Conservation (phyloP, 2,888 invertebrate species). For the Drosophila mercatorum region DNA sequence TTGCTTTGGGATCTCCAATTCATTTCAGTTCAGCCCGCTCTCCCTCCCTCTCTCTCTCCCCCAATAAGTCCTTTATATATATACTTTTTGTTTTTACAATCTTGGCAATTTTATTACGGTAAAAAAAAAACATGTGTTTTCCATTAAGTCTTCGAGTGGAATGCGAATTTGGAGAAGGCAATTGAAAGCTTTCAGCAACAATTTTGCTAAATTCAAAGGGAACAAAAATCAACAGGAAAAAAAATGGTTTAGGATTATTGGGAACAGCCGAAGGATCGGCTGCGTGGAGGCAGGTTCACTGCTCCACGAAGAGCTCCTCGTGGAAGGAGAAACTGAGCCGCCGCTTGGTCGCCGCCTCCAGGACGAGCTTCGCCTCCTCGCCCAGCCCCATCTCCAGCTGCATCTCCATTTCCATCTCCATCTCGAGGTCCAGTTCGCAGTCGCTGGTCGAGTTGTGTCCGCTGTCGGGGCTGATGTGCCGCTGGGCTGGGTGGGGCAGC, state of each 20-base stretch:
- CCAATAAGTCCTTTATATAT: too few relatives aligned
- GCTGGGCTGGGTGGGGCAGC: slow-evolving; percentile 24
- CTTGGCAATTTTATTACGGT: slow-evolving; percentile 34
- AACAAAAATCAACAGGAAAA: slow-evolving; percentile 22
- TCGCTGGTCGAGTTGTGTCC: slow-evolving; percentile 83
- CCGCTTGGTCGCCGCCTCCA: slow-evolving; percentile 73
- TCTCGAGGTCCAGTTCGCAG: slow-evolving; percentile 55
- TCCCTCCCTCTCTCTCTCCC: too few relatives aligned
- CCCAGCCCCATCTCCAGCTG: slow-evolving; percentile 48
- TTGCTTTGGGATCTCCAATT: too few relatives aligned
- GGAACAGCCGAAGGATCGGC: slow-evolving; percentile 44
- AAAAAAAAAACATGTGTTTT: slow-evolving; percentile 32
- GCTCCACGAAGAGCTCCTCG: slow-evolving; percentile 83
- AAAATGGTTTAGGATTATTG: slow-evolving; percentile 10
- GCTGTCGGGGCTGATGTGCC: slow-evolving; percentile 82
- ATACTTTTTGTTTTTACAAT: slow-evolving; percentile 5
- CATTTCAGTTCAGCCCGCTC: too few relatives aligned
- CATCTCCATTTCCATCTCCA: slow-evolving; percentile 24
- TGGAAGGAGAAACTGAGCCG: slow-evolving; percentile 86
- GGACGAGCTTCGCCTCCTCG: slow-evolving; percentile 39
- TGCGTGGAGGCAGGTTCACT: slow-evolving; percentile 11
- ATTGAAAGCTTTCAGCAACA: slow-evolving; percentile 43
- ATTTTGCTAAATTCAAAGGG: slow-evolving; percentile 26
- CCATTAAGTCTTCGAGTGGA: slow-evolving; percentile 22
- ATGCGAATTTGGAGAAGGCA: slow-evolving; percentile 36